Evolutionary conservation across 2,113 vertebrate genomes (phyloP).

Genomic region (Ceuthmochares aereus): DNA sequence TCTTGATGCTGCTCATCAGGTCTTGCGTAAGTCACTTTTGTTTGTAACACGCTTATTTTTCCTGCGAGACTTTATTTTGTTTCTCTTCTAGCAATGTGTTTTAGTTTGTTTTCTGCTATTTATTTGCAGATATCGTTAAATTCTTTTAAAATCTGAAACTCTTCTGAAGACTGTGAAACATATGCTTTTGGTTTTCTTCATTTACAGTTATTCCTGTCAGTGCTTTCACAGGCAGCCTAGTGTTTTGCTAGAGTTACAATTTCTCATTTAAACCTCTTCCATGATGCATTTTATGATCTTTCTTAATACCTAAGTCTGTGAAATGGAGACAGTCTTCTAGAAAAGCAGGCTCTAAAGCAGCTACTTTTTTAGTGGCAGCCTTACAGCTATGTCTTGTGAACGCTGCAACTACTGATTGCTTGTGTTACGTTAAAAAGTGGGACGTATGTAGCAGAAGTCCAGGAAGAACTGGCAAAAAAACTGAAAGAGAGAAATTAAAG

Average conservation of each 20-base stretch:
- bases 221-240: not conserved
- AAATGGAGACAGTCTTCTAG: not conserved
- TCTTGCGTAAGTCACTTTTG: not conserved
- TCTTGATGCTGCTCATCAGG: not conserved
- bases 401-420: not conserved
- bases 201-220: not conserved
- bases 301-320: not conserved
- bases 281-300: not conserved
- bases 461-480: not conserved
- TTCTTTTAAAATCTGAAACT: not conserved
- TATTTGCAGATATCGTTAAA: not conserved
- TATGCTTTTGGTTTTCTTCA: accelerated
- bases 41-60: not conserved
- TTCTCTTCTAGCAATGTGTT: not conserved
- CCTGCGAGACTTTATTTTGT: not conserved
- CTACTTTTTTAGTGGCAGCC: not conserved
- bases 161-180: not conserved
- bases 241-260: not conserved
- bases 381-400: not conserved
- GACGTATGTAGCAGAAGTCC: not conserved
- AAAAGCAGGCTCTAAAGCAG: not conserved
- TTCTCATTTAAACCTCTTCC: not conserved
- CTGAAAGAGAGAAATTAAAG: not conserved
- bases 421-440: not conserved
- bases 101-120: not conserved